Percentiles rank a stretch among this genome's conserved stretches.
These are phyloP conservation scores for Pygoscelis antarcticus DNA, from an alignment of 2,113 vertebrate species.

Conservation along the genomic window DNA sequence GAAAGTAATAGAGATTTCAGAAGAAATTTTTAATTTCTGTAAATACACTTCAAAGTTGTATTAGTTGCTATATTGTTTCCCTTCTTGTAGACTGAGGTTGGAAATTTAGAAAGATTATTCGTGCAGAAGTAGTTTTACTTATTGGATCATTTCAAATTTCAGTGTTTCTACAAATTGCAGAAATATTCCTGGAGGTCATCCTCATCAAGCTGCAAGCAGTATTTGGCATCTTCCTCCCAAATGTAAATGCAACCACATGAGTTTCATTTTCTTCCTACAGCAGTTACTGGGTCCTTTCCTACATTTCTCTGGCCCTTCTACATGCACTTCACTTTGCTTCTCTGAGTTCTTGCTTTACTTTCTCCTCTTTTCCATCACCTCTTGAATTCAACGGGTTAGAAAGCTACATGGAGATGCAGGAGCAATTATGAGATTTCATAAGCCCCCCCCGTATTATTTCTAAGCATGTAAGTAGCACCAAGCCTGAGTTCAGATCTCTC, in stretches of 20 bases:
- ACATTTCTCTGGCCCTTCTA: not conserved
- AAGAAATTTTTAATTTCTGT: not conserved
- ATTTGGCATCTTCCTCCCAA: not conserved
- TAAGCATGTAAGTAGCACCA: accelerated
- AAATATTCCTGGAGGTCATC: not conserved
- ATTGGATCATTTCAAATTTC: not conserved
- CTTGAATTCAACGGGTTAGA: not conserved
- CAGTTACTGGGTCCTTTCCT: not conserved
- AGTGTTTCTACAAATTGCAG: not conserved
- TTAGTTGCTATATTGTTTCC: not conserved
- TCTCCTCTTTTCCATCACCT: not conserved
- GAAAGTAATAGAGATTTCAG: not conserved
- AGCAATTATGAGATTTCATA: not conserved
- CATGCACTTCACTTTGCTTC: not conserved
- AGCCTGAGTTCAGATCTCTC: not conserved
- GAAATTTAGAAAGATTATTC: not conserved
- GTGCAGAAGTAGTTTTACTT: not conserved
- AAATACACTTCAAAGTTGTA: not conserved
- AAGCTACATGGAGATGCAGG: not conserved
- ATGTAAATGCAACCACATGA: not conserved
- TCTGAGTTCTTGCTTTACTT: not conserved
- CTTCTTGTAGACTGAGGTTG: not conserved
- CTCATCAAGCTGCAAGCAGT: not conserved
- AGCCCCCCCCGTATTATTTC: not conserved
- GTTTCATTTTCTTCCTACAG: not conserved